Conservation (phyloP, 2,888 invertebrate genomes). For the Scaptomyza reducta region DNA sequence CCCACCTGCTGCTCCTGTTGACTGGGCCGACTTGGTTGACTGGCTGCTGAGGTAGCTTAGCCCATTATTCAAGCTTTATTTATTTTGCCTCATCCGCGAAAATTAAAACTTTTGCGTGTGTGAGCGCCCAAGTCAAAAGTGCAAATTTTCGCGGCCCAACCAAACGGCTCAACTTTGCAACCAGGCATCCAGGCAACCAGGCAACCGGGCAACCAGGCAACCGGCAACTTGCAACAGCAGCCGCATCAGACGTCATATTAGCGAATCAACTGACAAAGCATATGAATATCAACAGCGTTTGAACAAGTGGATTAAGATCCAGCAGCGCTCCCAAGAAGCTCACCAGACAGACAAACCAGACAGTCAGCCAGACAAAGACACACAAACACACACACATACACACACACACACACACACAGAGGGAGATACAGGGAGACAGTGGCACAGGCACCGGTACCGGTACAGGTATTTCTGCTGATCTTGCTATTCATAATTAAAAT, state of each 20-base stretch:
- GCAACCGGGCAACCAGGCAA: constrained; percentile 8
- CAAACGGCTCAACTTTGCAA: constrained; percentile 8
- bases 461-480: constrained; percentile 22
- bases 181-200: not conserved
- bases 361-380: not conserved
- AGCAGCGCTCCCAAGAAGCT: constrained; percentile 30
- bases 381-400: not conserved
- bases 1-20: constrained; percentile 14
- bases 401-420: not conserved
- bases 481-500: constrained; percentile 70
- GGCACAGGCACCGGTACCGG: not conserved
- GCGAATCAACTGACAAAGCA: constrained; percentile 81
- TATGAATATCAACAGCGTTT: constrained; percentile 79
- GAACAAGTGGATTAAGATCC: constrained; percentile 75
- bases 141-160: constrained; percentile 76
- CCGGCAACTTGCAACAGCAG: constrained; percentile 40
- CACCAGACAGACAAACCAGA: constrained; percentile 11
- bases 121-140: constrained; percentile 67
- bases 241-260: constrained; percentile 79
- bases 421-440: not conserved
- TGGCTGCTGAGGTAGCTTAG: constrained; percentile 73
- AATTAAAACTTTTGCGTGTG: constrained; percentile 64
- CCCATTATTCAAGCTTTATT: constrained; percentile 79
- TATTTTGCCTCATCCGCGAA: constrained; percentile 65
- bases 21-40: constrained; percentile 8